Percentiles rank a stretch among this genome's conserved stretches.
Evolutionary conservation across 2,113 vertebrate genomes (phyloP).

Genomic region (Spilogale gracilis): DNA sequence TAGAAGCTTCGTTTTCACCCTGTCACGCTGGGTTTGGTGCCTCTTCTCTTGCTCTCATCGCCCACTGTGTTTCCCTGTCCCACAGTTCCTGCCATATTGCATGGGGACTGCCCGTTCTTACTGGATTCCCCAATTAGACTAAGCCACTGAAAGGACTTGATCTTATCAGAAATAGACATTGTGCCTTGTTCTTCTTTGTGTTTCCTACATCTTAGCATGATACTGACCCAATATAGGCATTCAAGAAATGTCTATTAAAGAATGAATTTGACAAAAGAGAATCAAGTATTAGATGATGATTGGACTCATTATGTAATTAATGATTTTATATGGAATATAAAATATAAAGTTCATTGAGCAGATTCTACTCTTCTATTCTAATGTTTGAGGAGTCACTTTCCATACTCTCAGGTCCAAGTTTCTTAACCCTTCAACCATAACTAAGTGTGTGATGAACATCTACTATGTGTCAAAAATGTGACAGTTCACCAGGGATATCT

Average conservation of each 20-base stretch:
- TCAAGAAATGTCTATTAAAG: neutral
- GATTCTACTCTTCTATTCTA: neutral
- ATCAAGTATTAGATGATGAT: neutral
- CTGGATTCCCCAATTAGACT: neutral
- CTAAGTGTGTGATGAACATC: neutral
- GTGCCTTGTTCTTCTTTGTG: neutral
- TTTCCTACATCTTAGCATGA: neutral
- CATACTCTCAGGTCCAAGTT: neutral
- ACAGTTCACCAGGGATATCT: neutral
- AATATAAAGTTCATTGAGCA: neutral
- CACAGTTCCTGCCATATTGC: neutral
- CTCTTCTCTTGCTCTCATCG: neutral
- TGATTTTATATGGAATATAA: no score
- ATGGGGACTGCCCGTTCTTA: neutral
- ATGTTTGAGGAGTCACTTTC: neutral
- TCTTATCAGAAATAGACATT: neutral
- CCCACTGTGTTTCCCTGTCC: neutral
- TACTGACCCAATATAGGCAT: neutral
- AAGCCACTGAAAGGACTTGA: neutral
- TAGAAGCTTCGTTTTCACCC: neutral
- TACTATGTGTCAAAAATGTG: neutral
- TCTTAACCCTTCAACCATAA: neutral
- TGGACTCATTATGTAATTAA: neutral
- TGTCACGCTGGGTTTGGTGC: neutral
- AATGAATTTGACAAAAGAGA: constrained; percentile 30